Percentiles rank a stretch among this genome's conserved stretches.
These are phyloP conservation scores for Callimorpha dominula DNA, from an alignment of 2,888 invertebrate genomes.

Conservation along the genomic window DNA sequence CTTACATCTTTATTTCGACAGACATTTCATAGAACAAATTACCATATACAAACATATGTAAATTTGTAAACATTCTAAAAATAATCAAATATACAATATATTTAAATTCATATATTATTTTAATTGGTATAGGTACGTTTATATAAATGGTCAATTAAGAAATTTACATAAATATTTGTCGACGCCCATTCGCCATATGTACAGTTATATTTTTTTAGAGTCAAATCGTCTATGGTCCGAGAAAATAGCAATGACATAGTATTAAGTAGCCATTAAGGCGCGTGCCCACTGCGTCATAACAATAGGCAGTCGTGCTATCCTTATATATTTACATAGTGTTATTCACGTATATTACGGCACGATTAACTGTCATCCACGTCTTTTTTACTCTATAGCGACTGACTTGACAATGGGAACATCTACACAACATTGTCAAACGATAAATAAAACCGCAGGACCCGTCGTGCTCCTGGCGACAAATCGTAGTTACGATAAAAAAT, in stretches of 20 bases:
- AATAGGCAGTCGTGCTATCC: too few species aligned
- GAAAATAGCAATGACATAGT: background rate
- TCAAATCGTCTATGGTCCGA: background rate
- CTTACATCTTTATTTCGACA: background rate
- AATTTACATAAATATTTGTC: constrained; percentile 29
- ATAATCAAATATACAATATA: constrained; percentile 10
- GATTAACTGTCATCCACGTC: too few species aligned
- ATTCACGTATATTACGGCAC: too few species aligned
- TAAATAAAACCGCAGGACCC: too few species aligned
- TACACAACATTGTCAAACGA: too few species aligned
- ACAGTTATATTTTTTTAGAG: background rate
- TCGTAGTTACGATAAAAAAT: too few species aligned
- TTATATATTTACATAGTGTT: too few species aligned
- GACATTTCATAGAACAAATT: background rate
- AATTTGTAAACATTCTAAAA: background rate
- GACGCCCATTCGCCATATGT: constrained; percentile 7
- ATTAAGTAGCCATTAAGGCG: background rate
- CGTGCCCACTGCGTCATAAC: too few species aligned
- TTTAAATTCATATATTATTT: constrained; percentile 15
- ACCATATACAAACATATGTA: background rate
- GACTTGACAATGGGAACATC: too few species aligned
- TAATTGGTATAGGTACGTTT: constrained; percentile 23
- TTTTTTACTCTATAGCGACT: too few species aligned
- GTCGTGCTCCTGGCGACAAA: too few species aligned
- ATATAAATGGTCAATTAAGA: constrained; percentile 38